Evolutionary conservation across 1,140 invertebrate genomes (phyloP), one percentile per base, ranked within the genome.

Genomic region (Dinoponera quadriceps): DNA sequence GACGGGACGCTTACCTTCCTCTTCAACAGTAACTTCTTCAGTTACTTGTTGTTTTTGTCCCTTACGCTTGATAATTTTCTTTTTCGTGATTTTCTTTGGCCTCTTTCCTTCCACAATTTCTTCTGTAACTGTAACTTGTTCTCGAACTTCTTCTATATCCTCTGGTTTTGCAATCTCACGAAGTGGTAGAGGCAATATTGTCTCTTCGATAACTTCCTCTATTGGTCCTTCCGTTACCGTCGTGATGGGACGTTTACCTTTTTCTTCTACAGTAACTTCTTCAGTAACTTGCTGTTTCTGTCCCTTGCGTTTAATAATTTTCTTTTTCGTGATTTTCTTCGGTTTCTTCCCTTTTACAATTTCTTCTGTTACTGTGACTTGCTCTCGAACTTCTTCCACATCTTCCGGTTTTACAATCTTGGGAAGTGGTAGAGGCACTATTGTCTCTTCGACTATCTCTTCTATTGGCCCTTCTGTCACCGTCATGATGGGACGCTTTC

Each of bases 261-360:
- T 73, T 85, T 93, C 90, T 90, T 93, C 88, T 5, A 88, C 88
- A 9, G 90, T 91, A 18, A 91, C 88, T 62, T 92, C 91, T 82
- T 93, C 85, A 0, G 87, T 91, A 0, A 91, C 66, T 71, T 93
- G 87, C 85, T 92, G 85, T 22, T 91, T 73, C 86, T 94, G 91
- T 22, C 92, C 91, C 3, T 93, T 91, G 83, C 95, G 93, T 84
- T 95, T 93, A 3, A 94, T 86, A 0, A 93, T 90, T 48, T 94
- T 80, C 92, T 85, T 82, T 22, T 86, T 88, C 0, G 90, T 92
- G 0, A 89, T 90, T 18, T 91, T 91, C 57, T 92, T 93, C 78
- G 92, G 93, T 0, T 89, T 91, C 59, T 91, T 91, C 13, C 94
- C 93, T 63, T 91, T 91, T 82, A 90, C 88, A 13, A 93, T 92